Evolutionary conservation across 92 coral and sea anemone genomes (phyloP).

Genomic region (Palythoa grandis): DNA sequence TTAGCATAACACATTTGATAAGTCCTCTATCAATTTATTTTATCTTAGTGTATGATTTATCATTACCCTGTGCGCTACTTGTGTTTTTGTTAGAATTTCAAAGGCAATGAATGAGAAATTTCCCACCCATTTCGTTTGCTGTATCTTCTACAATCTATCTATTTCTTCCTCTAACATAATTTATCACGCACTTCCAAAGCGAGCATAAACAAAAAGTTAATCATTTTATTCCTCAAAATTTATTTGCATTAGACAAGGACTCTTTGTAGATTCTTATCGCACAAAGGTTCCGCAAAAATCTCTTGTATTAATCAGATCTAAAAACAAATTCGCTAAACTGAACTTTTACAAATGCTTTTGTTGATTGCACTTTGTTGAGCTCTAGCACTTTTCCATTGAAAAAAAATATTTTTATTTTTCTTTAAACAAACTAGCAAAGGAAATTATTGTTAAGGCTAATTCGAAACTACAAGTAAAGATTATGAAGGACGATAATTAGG

Average conservation of each 20-base stretch:
- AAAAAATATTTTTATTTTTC: not conserved
- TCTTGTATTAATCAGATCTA: constrained; percentile 35
- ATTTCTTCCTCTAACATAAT: constrained; percentile 38
- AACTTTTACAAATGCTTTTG: not conserved
- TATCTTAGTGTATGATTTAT: constrained; percentile 54
- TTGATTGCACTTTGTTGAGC: not conserved
- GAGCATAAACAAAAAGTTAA: constrained; percentile 43
- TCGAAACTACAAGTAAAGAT: not conserved
- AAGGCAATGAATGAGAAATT: constrained; percentile 16
- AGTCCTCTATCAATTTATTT: constrained; percentile 51
- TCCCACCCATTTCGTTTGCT: constrained; percentile 23
- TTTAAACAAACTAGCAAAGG: not conserved
- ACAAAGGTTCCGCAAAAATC: constrained; percentile 63
- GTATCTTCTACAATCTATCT: constrained; percentile 1
- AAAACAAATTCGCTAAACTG: not conserved
- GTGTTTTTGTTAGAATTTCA: constrained; percentile 22
- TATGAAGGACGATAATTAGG: constrained; percentile 22
- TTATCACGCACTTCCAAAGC: constrained; percentile 32
- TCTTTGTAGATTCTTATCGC: constrained; percentile 65
- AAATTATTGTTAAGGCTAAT: not conserved
- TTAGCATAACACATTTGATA: constrained; percentile 52
- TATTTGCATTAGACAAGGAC: constrained; percentile 67
- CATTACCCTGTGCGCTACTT: constrained; percentile 49
- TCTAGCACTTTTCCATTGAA: not conserved
- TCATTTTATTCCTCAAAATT: constrained; percentile 50